Evolutionary conservation across 2,797 vertebrate genomes (phyloP), one percentile per base, ranked within the genome.

Genomic region (Manis crassicaudata): DNA sequence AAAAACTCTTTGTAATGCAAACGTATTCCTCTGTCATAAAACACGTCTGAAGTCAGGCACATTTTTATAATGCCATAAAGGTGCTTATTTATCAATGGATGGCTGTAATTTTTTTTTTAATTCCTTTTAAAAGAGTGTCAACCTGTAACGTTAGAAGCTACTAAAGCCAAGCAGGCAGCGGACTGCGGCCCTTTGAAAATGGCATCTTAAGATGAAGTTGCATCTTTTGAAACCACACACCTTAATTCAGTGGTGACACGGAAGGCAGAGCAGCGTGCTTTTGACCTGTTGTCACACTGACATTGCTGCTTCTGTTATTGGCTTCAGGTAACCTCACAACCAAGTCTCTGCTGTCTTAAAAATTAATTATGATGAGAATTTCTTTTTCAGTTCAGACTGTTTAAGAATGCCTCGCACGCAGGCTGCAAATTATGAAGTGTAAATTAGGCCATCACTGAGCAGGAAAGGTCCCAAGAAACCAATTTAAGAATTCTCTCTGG

Each of bases 391-490:
- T 98, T 97, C 96, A 97, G 95, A 96, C 98, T 97, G 96, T 92
- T 98, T 88, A 96, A 98, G 96, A 97, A 98, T 94, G 97, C 97
- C 97, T 98, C 97, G 96, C 89, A 85, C 97, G 97, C 86, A 94
- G 92, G 94, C 97, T 98, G 97, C 98, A 98, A 98, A 98, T 98
- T 97, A 98, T 97, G 96, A 98, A 98, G 97, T 97, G 96, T 98
- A 98, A 98, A 98, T 98, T 98, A 98, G 98, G 97, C 97, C 97
- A 98, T 97, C 97, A 65, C 95, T 94, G 97, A 97, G 97, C 97
- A 97, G 76, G 96, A 92, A 94, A 94, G 94, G 96, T 98, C 98
- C 97, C 98, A 97, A 83, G 98, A 98, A 98, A 98, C 98, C 95
- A 98, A 98, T 98, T 98, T 98, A 97, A 96, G 90, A 97, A 98